phyloP scores from a whole-genome alignment of 2,888 invertebrate species.

The Acrobeloides nanus region DNA sequence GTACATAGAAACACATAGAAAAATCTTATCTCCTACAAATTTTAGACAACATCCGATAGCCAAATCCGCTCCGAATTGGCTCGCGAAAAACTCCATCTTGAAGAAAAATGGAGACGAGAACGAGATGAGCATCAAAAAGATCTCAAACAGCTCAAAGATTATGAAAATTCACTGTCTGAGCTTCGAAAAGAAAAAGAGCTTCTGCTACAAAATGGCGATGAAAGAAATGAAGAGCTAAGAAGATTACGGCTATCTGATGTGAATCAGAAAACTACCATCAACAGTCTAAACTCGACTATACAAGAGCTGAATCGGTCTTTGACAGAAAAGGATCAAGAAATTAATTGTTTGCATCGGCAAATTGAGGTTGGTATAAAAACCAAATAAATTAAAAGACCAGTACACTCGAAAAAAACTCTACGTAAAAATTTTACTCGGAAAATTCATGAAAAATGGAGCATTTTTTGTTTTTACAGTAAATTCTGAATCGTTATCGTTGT shows the following conservation, averaged over 20 bases:
- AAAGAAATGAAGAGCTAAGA: constrained; percentile 23
- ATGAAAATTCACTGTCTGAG: too few relatives aligned
- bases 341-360: constrained; percentile 59
- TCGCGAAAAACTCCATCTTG: constrained; percentile 16
- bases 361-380: constrained; percentile 27
- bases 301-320: constrained; percentile 71
- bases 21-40: not conserved
- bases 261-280: constrained; percentile 58
- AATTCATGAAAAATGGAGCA: too few relatives aligned
- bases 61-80: constrained; percentile 12
- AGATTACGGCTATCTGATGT: constrained; percentile 21
- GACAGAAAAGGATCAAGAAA: constrained; percentile 53
- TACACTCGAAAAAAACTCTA: too few relatives aligned
- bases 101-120: constrained; percentile 11
- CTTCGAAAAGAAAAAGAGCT: too few relatives aligned
- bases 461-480: too few relatives aligned
- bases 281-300: constrained; percentile 77
- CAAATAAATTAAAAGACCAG: too few relatives aligned
- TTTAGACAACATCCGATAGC: constrained; percentile 15
- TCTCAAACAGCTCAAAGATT: too few relatives aligned
- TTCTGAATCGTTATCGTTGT: too few relatives aligned
- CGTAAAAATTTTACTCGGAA: too few relatives aligned
- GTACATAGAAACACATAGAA: constrained; percentile 7
- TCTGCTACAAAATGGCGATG: too few relatives aligned
- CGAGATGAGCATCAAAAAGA: constrained; percentile 14